These are phyloP conservation scores for Sarcophaga peregrina DNA, from an alignment of 1,140 invertebrate genomes.

Conservation along the genomic window DNA sequence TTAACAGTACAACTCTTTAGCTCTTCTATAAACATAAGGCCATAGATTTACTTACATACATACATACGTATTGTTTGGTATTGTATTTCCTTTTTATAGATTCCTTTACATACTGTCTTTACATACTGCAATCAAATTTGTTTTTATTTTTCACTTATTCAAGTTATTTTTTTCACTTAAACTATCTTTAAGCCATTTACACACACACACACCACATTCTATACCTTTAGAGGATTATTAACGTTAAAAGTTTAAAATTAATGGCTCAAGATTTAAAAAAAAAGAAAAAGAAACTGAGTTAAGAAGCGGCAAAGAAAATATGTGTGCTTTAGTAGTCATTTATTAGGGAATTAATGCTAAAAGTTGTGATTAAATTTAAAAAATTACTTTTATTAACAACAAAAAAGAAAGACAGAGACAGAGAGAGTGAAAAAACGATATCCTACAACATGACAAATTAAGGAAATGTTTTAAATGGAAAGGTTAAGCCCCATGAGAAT, in stretches of 20 bases:
- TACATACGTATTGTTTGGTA: neutral
- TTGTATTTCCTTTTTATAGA: neutral
- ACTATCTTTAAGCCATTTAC: neutral
- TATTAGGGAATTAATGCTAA: constrained; percentile 8
- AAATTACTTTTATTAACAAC: neutral
- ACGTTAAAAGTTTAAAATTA: neutral
- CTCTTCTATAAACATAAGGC: no score
- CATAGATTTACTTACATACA: no score
- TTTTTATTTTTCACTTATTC: neutral
- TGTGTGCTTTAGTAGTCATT: constrained; percentile 16
- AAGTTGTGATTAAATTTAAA: constrained; percentile 13
- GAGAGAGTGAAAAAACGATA: no score
- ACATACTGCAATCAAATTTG: no score
- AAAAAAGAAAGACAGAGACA: no score
- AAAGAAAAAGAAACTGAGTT: neutral
- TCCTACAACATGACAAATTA: no score
- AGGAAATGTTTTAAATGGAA: no score
- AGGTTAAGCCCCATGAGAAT: no score
- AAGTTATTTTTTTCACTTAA: no score
- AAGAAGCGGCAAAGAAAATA: neutral
- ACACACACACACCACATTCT: neutral
- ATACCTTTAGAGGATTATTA: no score
- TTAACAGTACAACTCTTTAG: neutral
- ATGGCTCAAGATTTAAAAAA: neutral
- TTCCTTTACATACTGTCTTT: neutral